A percentile compares a stretch with the other conserved stretches of the same genome.
These are phyloP conservation scores for Oncopodura yosiiana DNA, from an alignment of 1,140 invertebrate species.

Conservation along the genomic window DNA sequence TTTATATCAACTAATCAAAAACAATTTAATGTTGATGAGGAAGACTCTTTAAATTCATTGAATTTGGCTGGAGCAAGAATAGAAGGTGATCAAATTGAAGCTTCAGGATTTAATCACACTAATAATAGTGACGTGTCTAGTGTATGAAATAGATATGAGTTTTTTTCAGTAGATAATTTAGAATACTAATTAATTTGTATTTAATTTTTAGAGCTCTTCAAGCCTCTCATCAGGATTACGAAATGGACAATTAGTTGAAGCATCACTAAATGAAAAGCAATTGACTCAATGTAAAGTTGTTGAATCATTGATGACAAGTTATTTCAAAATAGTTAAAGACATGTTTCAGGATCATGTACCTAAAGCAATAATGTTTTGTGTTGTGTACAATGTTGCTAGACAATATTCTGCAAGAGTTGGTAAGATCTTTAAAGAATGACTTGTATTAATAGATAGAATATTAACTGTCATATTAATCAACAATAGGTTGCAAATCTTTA, in stretches of 20 bases:
- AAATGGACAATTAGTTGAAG: conserved; percentile 45
- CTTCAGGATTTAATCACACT: neutral
- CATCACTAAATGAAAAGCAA: conserved; percentile 76
- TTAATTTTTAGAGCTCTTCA: no score
- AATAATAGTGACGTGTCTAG: conserved; percentile 45
- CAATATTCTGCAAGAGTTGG: conserved; percentile 93
- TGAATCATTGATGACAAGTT: conserved; percentile 89
- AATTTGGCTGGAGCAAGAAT: conserved; percentile 84
- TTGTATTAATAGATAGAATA: neutral
- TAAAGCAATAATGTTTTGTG: conserved; percentile 98
- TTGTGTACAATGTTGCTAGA: conserved; percentile 96
- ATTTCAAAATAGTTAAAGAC: conserved; percentile 96
- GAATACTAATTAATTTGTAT: conserved; percentile 9
- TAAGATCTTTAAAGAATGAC: conserved; percentile 39
- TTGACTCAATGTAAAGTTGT: conserved; percentile 93
- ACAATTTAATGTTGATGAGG: no score
- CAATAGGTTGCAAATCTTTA: neutral
- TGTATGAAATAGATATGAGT: conserved; percentile 80
- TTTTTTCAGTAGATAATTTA: conserved; percentile 52
- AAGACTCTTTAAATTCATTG: no score
- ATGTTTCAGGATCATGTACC: conserved; percentile 97
- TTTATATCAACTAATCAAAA: conserved; percentile 99
- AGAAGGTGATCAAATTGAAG: neutral
- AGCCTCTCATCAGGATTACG: neutral
- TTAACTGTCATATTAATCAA: conserved; percentile 14